Evolutionary conservation across 1,140 invertebrate genomes (phyloP).

Genomic region (Cheumatopsyche charites): DNA sequence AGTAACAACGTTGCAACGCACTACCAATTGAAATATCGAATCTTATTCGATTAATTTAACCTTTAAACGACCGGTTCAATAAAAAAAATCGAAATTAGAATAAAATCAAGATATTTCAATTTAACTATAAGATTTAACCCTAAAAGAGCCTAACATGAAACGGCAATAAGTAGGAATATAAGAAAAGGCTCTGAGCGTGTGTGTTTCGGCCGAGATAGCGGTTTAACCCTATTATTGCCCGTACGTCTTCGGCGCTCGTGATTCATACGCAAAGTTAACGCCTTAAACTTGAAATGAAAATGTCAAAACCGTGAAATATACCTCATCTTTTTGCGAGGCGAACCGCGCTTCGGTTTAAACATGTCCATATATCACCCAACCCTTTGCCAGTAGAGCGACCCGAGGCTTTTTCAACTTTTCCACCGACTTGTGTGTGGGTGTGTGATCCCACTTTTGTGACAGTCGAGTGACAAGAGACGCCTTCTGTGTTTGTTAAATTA

Average conservation of each 20-base stretch:
- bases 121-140: too few relatives aligned
- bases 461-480: too few relatives aligned
- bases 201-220: conserved; percentile 22
- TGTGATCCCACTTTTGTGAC: too few relatives aligned
- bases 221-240: conserved; percentile 37
- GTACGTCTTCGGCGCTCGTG: conserved; percentile 28
- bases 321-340: conserved; percentile 33
- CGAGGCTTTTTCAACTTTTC: neutral
- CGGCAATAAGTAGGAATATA: too few relatives aligned
- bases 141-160: too few relatives aligned
- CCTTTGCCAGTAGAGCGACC: neutral
- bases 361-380: conserved; percentile 36
- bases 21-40: too few relatives aligned
- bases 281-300: conserved; percentile 39
- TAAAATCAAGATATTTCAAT: too few relatives aligned
- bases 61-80: too few relatives aligned
- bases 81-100: too few relatives aligned
- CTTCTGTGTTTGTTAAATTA: too few relatives aligned
- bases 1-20: too few relatives aligned
- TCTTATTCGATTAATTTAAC: too few relatives aligned
- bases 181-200: neutral
- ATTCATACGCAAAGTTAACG: conserved; percentile 39
- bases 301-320: conserved; percentile 40
- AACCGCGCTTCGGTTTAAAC: conserved; percentile 33
- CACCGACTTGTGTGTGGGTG: neutral